Base-by-base conservation (phyloP, 2,113 vertebrate genomes). In the Calypte anna region DNA sequence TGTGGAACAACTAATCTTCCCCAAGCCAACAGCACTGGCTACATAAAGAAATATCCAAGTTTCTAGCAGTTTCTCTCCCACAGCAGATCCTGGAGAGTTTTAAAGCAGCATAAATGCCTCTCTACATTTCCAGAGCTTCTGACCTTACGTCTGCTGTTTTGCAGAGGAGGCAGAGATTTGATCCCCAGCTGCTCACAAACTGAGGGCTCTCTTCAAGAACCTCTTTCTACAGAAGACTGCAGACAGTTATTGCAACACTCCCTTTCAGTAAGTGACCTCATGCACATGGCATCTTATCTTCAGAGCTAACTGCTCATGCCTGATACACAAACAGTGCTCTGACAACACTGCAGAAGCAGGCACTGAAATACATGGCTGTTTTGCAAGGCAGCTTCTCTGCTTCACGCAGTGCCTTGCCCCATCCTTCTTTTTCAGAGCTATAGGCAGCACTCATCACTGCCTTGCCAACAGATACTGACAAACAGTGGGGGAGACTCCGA, bases 261-360 rank as follows among this genome's bases (percentile, higher is more conserved):
- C 11, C 6, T 66, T 91, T 85, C 75, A 62, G 51, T 25, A 25
- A 82, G 55, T 94, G 91, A 96, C 64, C n/a, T 89, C 86, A 89
- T 70, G 24, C 16, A 25, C 43, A 55, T 51, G 78, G 74, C 25
- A 90, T 92, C 87, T 94, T 86, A 92, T 77, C 70, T 92, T 58
- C 55, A 50, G 66, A 74, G 64, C 53, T 64, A 75, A 30, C 82
- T 82, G 20, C 27, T 86, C 73, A 24, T 81, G 75, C 69, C 76
- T 91, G 90, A 89, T 92, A 82, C 68, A 82, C 90, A 95, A 92
- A 93, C 79, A 75, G 40, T 63, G 66, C 9, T 96, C 96, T 94
- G 95, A 95, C 90, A 95, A 38, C 76, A 46, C 46, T 68, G 53
- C 70, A 91, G 80, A 86, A 94, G 57, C 78, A 83, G 78, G 82